Evolutionary conservation across 2,888 invertebrate genomes (phyloP), one percentile per base, ranked within the genome.

Genomic region (Kryphioiulus occultus): DNA sequence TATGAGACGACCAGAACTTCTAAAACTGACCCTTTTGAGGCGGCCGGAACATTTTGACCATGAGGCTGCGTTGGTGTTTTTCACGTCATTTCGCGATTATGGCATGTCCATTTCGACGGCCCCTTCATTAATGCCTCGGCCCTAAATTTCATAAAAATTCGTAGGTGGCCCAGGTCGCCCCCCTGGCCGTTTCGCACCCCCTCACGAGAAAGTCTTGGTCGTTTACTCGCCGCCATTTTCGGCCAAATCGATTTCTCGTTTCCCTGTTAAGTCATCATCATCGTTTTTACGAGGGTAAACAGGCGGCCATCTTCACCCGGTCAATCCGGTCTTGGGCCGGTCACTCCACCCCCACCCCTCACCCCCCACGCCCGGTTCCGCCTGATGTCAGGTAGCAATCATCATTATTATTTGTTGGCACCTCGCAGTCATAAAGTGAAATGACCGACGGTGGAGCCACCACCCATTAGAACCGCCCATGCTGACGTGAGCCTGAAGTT

Each of bases 361-460:
- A 47, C 47, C 47, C 17, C 47, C 7, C 17, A 9, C 47, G 47
- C 47, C 17, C 47, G 10, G 47, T 47, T 59, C 59, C 59, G 59
- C 59, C 59, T n/a, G 59, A 59, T 59, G 59, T 59, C 59, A 59
- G 59, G 59, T 59, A 59, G 59, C 59, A 59, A 59, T 59, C 59
- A 59, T 59, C 59, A 59, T 59, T 59, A 59, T 59, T 59, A 59
- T 59, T 59, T 59, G 59, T 59, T 59, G 59, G n/a, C 59, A 59
- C 59, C 59, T 59, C 15, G 12, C 59, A 59, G n/a, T 59, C 19
- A 59, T 59, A 59, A 59, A 59, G 59, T 59, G 59, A 59, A 59
- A 59, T n/a, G 59, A 59, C 59, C 59, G 59, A 59, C 59, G 59
- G 59, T 59, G 47, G 47, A 47, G 47, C 47, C 47, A 47, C 47